phyloP scores from a whole-genome alignment of 37 sponge, comb jelly and placozoan genomes.

The Haliclona indistincta region DNA sequence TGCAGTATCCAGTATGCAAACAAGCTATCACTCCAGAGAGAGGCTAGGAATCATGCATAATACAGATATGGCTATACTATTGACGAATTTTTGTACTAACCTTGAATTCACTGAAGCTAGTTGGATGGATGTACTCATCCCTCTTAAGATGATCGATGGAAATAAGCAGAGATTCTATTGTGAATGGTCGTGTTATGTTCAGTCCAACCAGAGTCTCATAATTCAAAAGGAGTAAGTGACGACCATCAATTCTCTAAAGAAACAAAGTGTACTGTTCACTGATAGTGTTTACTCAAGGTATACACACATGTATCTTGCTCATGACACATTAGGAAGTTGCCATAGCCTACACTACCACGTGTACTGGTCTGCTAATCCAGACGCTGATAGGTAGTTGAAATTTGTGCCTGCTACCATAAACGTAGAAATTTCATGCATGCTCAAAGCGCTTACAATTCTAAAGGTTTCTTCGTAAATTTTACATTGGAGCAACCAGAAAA shows the following conservation, averaged over 20 bases:
- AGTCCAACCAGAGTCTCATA: constrained; percentile 17
- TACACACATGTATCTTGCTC: no score
- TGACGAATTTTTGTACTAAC: constrained; percentile 24
- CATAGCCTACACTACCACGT: no score
- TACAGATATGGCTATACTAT: background rate
- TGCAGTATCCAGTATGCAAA: background rate
- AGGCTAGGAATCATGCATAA: background rate
- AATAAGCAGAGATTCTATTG: constrained; percentile 15
- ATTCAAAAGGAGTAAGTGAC: constrained; percentile 8
- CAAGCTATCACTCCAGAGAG: background rate
- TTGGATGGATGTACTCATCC: constrained; percentile 22
- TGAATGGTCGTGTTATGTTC: constrained; percentile 12
- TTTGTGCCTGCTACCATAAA: no score
- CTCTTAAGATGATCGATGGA: constrained; percentile 19
- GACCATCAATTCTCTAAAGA: constrained; percentile 56
- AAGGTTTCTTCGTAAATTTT: no score
- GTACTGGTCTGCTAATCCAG: no score
- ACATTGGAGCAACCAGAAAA: no score
- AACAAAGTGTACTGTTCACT: no score
- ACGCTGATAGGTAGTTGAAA: no score
- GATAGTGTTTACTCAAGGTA: no score
- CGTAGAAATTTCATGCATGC: no score
- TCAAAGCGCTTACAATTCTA: no score
- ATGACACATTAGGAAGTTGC: no score
- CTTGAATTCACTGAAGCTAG: constrained; percentile 55